phyloP scores from a whole-genome alignment of 2,888 invertebrate species.

The Ptychoptera albimana region DNA sequence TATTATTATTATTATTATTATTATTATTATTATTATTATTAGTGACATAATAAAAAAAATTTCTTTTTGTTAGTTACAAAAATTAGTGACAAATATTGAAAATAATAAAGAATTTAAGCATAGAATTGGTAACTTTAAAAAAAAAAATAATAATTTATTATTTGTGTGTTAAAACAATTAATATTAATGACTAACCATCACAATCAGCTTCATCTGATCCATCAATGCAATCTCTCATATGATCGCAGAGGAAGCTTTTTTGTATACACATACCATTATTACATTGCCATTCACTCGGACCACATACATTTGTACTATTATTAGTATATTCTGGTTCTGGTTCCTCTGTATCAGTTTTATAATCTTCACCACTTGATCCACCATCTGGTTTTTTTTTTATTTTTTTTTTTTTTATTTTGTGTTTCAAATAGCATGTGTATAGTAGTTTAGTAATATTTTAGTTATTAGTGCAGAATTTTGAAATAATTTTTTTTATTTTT shows the following conservation, averaged over 20 bases:
- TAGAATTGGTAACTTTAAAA: background rate
- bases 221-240: slow-evolving; percentile 40
- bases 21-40: too few species aligned
- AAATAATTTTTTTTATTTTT: background rate
- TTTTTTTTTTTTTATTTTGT: slow-evolving; percentile 1
- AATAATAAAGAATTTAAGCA: slow-evolving; percentile 2
- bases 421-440: slow-evolving; percentile 12
- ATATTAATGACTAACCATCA: background rate
- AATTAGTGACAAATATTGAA: background rate
- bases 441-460: background rate
- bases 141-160: too few species aligned
- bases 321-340: too few species aligned
- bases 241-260: slow-evolving; percentile 39
- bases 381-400: background rate
- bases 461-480: slow-evolving; percentile 2
- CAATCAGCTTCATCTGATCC: slow-evolving; percentile 37
- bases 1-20: too few species aligned
- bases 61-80: too few species aligned
- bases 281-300: slow-evolving; percentile 41
- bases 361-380: slow-evolving; percentile 1
- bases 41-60: too few species aligned
- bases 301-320: slow-evolving; percentile 22
- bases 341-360: too few species aligned
- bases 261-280: slow-evolving; percentile 45
- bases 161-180: background rate